phyloP scores from a whole-genome alignment of 2,797 vertebrate genomes.

The Morelia viridis region DNA sequence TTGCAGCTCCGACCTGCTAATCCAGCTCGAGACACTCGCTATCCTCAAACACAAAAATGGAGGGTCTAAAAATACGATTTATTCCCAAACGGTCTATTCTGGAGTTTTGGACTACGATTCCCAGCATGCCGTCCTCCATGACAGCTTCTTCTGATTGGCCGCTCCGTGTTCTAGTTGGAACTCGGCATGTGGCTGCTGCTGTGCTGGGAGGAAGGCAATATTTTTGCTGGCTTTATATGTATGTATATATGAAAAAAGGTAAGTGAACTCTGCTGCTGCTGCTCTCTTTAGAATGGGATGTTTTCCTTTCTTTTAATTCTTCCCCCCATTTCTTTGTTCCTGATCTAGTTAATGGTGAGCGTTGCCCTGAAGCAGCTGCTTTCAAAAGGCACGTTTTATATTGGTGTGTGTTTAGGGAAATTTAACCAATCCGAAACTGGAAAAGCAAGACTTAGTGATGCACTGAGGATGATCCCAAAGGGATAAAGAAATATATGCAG shows the following conservation, averaged over 20 bases:
- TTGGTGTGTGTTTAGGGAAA: constrained; percentile 39
- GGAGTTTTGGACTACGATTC: constrained; percentile 64
- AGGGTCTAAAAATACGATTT: neutral
- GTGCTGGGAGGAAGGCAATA: constrained; percentile 55
- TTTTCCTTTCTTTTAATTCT: constrained; percentile 3
- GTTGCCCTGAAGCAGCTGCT: neutral
- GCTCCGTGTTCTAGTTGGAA: constrained; percentile 45
- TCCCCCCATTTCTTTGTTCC: constrained; percentile 17
- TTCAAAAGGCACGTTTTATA: constrained; percentile 33
- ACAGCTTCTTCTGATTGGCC: constrained; percentile 40
- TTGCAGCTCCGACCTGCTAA: neutral
- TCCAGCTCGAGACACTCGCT: neutral
- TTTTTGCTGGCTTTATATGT: constrained; percentile 46
- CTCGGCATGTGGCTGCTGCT: constrained; percentile 59
- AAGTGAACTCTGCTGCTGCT: constrained; percentile 51
- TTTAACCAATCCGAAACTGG: constrained; percentile 7
- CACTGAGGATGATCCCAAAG: fast-evolving
- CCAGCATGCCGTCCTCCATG: constrained; percentile 60
- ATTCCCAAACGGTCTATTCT: neutral
- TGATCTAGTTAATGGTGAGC: constrained; percentile 22
- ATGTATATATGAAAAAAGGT: constrained; percentile 60
- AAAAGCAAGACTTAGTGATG: fast-evolving
- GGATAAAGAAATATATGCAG: fast-evolving
- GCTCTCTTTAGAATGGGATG: constrained; percentile 30
- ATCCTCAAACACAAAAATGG: neutral